phyloP scores from a whole-genome alignment of 92 coral and sea anemone genomes.

The Scolanthus callimorphus region DNA sequence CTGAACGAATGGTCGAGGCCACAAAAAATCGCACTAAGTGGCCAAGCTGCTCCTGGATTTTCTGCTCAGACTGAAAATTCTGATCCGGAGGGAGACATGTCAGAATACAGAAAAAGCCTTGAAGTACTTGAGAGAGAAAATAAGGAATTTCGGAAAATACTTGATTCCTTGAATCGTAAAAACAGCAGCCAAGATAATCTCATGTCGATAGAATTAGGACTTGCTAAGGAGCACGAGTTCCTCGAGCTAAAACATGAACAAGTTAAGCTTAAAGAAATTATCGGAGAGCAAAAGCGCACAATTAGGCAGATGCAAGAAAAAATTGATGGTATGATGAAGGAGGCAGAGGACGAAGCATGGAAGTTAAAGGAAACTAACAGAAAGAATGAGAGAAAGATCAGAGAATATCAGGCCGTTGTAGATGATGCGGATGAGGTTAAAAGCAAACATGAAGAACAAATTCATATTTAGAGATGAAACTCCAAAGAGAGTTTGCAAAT shows the following conservation, averaged over 20 bases:
- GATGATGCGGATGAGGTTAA: slow-evolving; percentile 53
- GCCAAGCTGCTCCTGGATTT: slow-evolving; percentile 4
- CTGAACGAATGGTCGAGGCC: slow-evolving; percentile 52
- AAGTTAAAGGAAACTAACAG: slow-evolving; percentile 54
- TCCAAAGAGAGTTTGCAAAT: slow-evolving; percentile 52
- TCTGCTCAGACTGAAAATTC: slow-evolving; percentile 1
- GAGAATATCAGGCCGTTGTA: slow-evolving; percentile 37
- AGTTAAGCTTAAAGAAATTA: slow-evolving; percentile 44
- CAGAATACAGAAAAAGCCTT: slow-evolving; percentile 54
- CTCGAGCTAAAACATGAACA: slow-evolving; percentile 60
- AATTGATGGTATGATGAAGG: slow-evolving; percentile 61
- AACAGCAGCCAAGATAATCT: slow-evolving; percentile 48
- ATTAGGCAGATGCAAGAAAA: slow-evolving; percentile 61
- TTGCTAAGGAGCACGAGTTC: slow-evolving; percentile 59
- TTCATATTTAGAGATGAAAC: slow-evolving; percentile 53
- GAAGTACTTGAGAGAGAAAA: slow-evolving; percentile 73
- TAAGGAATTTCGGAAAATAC: slow-evolving; percentile 70
- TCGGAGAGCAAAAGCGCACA: slow-evolving; percentile 59
- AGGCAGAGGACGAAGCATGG: slow-evolving; percentile 53
- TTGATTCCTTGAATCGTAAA: slow-evolving; percentile 56
- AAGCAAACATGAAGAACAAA: slow-evolving; percentile 50
- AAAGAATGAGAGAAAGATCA: slow-evolving; percentile 55
- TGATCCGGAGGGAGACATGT: slow-evolving; percentile 21
- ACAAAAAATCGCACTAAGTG: background rate
- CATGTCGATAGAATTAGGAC: slow-evolving; percentile 55